Percentiles rank a stretch among this genome's conserved stretches.
Evolutionary conservation across 2,888 invertebrate genomes (phyloP).

Genomic region (Pachycephus smyrnensis): DNA sequence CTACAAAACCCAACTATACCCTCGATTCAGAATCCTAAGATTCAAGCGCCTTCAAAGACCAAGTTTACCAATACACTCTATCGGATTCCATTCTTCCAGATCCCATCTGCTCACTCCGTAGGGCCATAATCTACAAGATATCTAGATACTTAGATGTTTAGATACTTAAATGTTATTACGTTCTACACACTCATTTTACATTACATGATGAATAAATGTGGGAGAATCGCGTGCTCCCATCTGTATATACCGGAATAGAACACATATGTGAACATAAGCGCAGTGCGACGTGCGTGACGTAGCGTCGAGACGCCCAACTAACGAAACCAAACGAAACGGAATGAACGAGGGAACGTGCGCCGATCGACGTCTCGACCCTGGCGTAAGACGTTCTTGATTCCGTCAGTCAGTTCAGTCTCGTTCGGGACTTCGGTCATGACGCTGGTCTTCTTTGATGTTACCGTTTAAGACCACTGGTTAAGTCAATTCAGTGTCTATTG

Average conservation of each 20-base stretch:
- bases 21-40: no score
- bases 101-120: no score
- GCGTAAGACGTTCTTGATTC: background rate
- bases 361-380: background rate
- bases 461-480: no score
- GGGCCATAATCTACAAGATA: no score
- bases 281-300: background rate
- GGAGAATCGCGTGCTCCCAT: background rate
- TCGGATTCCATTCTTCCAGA: no score
- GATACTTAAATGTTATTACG: background rate
- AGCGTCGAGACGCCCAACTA: conserved; percentile 1
- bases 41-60: no score
- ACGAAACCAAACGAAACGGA: background rate
- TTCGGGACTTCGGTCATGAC: background rate
- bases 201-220: background rate
- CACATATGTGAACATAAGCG: background rate
- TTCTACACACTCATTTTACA: background rate
- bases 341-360: background rate
- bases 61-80: no score
- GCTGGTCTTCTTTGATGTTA: background rate
- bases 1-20: no score
- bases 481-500: no score
- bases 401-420: background rate
- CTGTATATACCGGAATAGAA: background rate
- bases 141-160: background rate